A percentile compares a stretch with the other conserved stretches of the same genome.
These are phyloP conservation scores for Rotaria sp. DNA, from an alignment of 2,888 invertebrate genomes.

Conservation along the genomic window DNA sequence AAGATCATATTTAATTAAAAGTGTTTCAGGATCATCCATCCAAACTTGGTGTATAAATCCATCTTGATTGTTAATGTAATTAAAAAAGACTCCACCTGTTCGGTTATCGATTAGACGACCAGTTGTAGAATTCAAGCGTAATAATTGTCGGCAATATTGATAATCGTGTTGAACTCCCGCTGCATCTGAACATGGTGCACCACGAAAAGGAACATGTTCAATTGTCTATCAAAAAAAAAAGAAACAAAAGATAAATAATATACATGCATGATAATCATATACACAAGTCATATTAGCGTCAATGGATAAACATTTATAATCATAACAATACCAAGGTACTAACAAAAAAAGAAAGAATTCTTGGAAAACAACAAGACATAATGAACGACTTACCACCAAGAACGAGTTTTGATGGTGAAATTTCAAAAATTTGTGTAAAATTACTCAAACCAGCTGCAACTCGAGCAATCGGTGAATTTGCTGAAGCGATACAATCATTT, in stretches of 20 bases:
- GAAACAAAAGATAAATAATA: background rate
- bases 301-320: slow-evolving; percentile 49
- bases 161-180: slow-evolving; percentile 48
- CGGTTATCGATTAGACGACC: slow-evolving; percentile 48
- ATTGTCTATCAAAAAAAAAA: slow-evolving; percentile 46
- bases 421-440: slow-evolving; percentile 44
- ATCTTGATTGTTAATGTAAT: slow-evolving; percentile 43
- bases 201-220: slow-evolving; percentile 51
- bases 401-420: slow-evolving; percentile 41
- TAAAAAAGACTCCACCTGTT: slow-evolving; percentile 50
- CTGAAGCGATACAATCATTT: slow-evolving; percentile 47
- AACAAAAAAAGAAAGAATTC: background rate
- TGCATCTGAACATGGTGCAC: slow-evolving; percentile 55
- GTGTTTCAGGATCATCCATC: slow-evolving; percentile 52
- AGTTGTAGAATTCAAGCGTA: slow-evolving; percentile 44
- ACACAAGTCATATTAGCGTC: background rate
- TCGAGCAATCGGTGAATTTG: slow-evolving; percentile 46
- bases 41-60: slow-evolving; percentile 48
- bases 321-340: slow-evolving; percentile 56
- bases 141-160: slow-evolving; percentile 30
- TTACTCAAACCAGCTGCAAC: background rate
- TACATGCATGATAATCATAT: background rate
- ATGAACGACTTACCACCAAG: background rate
- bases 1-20: slow-evolving; percentile 48
- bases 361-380: background rate